Percentiles rank a stretch among this genome's conserved stretches.
phyloP scores from a whole-genome alignment of 2,113 vertebrate species.

The mouse (Mus musculus) region DNA sequence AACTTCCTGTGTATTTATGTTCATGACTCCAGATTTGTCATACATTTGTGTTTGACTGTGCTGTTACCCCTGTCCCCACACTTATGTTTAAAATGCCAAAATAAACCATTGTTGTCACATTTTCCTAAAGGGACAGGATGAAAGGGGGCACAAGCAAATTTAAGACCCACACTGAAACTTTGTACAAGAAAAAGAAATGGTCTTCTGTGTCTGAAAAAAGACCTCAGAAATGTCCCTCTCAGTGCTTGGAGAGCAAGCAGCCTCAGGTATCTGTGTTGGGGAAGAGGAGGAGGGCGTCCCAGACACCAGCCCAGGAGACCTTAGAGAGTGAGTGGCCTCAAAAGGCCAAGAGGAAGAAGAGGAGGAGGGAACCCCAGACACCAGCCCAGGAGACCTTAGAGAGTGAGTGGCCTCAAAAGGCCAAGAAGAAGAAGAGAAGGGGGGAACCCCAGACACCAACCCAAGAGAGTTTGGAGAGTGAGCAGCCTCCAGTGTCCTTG shows the following conservation, averaged over 20 bases:
- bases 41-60: neutral
- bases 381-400: neutral
- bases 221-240: accelerated
- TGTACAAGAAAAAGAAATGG: conserved; percentile 77
- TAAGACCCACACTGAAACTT: conserved; percentile 24
- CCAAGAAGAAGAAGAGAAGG: neutral
- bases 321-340: neutral
- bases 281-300: conserved; percentile 28
- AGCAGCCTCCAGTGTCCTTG: neutral
- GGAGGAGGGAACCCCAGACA: neutral
- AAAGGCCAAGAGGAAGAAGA: neutral
- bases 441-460: neutral
- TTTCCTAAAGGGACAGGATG: conserved; percentile 74
- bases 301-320: accelerated
- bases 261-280: neutral
- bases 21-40: neutral
- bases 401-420: accelerated
- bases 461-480: neutral
- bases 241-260: neutral
- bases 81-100: conserved; percentile 37
- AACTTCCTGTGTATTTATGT: too few relatives aligned
- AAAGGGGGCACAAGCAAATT: neutral
- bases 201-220: accelerated
- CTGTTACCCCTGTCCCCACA: neutral
- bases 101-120: neutral